Conservation (phyloP, 2,888 invertebrate genomes). For the Allophyes oxyacanthae region DNA sequence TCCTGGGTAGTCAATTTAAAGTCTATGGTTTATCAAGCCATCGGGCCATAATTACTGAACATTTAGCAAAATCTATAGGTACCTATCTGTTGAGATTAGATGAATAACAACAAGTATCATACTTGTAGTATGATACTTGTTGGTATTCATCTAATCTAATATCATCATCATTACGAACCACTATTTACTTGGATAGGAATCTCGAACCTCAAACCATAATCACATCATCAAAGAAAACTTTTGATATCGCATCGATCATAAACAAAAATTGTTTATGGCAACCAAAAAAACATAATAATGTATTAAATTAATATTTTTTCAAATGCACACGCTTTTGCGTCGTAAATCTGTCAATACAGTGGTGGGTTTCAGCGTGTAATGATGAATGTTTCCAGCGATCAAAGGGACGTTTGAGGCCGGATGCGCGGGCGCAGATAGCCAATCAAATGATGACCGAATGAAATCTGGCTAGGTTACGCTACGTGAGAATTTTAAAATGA, state of each 20-base stretch:
- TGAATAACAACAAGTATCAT: constrained; percentile 16
- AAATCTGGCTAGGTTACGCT: constrained; percentile 34
- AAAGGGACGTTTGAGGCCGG: constrained; percentile 59
- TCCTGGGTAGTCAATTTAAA: no score
- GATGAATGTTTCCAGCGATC: constrained; percentile 67
- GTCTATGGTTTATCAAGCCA: no score
- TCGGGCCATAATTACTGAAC: no score
- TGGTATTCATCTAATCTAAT: no score
- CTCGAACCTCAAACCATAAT: constrained; percentile 28
- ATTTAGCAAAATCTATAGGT: no score
- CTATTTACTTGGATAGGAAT: constrained; percentile 47
- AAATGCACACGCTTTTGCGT: constrained; percentile 53
- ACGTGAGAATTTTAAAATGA: not conserved
- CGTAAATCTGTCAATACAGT: constrained; percentile 70
- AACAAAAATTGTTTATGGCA: constrained; percentile 56
- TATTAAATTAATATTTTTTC: constrained; percentile 58
- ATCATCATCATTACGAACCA: constrained; percentile 36
- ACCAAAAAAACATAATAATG: constrained; percentile 55
- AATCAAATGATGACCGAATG: constrained; percentile 46
- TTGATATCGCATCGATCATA: constrained; percentile 55
- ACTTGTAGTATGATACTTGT: no score
- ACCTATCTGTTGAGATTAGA: not conserved
- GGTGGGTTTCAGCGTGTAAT: constrained; percentile 52
- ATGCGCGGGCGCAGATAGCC: constrained; percentile 46
- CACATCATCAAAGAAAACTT: constrained; percentile 53